Evolutionary conservation across 2,888 invertebrate genomes (phyloP).

Genomic region (Lapara coniferarum): DNA sequence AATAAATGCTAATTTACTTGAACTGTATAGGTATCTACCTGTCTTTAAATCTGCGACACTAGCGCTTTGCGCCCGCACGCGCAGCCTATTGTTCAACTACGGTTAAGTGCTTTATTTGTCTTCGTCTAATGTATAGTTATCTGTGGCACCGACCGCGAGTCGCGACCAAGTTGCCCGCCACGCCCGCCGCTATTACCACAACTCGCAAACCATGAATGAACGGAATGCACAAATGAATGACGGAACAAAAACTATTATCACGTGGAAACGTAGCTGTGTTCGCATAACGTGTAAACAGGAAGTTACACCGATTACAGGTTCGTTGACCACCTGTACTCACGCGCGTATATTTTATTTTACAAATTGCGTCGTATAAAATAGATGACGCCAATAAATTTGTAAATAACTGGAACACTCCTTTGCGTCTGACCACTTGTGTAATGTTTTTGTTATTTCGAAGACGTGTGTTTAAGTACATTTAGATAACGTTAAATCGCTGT

Average conservation of each 20-base stretch:
- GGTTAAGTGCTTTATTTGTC: too few relatives aligned
- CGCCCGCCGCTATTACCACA: slow-evolving; percentile 23
- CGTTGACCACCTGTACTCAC: slow-evolving; percentile 46
- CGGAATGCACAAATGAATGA: slow-evolving; percentile 38
- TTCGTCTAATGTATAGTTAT: too few relatives aligned
- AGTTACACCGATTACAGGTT: slow-evolving; percentile 40
- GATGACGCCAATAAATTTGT: neutral
- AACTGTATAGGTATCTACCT: too few relatives aligned
- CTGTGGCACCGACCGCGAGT: too few relatives aligned
- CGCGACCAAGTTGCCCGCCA: too few relatives aligned
- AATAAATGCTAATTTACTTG: too few relatives aligned
- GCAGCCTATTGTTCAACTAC: too few relatives aligned
- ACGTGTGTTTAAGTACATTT: neutral
- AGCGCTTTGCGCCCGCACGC: too few relatives aligned
- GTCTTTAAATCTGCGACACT: too few relatives aligned
- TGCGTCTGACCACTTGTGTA: slow-evolving; percentile 12
- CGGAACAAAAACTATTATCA: slow-evolving; percentile 38
- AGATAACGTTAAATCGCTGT: neutral
- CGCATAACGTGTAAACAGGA: slow-evolving; percentile 54
- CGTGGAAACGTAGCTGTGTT: slow-evolving; percentile 40
- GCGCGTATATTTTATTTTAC: slow-evolving; percentile 32
- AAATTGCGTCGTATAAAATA: slow-evolving; percentile 31
- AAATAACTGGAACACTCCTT: slow-evolving; percentile 20
- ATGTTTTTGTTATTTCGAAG: slow-evolving; percentile 16
- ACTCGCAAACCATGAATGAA: slow-evolving; percentile 51